Conservation (phyloP, 2,113 vertebrate genomes). For the Ptilorrhoa leucosticta region DNA sequence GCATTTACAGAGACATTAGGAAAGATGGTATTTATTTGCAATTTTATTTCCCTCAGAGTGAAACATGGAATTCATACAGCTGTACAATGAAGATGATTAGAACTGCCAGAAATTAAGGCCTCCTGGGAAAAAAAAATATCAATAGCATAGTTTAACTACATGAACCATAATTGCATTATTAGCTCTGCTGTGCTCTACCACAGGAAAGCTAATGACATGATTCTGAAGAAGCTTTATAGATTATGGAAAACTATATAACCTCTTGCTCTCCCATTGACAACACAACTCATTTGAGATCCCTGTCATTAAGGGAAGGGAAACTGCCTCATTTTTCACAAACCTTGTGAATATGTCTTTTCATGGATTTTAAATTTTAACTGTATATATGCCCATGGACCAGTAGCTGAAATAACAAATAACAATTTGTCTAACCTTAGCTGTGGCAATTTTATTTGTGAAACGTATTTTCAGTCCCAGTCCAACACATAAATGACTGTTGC, state of each 20-base stretch:
- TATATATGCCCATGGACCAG: background rate
- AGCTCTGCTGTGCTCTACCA: conserved; percentile 32
- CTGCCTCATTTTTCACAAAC: conserved; percentile 11
- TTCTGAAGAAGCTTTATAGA: conserved; percentile 55
- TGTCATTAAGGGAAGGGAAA: background rate
- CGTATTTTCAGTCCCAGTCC: background rate
- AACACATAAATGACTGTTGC: background rate
- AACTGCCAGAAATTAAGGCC: conserved; percentile 39
- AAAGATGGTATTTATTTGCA: conserved; percentile 37
- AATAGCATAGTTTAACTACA: conserved; percentile 62
- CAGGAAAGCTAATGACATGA: conserved; percentile 56
- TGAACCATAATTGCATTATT: conserved; percentile 60
- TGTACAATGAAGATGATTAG: conserved; percentile 47
- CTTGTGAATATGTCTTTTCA: background rate
- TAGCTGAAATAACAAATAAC: background rate
- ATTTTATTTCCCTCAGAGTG: conserved; percentile 33
- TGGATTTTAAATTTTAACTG: background rate
- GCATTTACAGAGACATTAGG: conserved; percentile 31
- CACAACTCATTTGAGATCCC: conserved; percentile 7
- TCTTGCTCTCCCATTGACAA: conserved; percentile 39
- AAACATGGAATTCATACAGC: conserved; percentile 25
- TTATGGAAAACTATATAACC: conserved; percentile 55
- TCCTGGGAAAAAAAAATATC: conserved; percentile 64
- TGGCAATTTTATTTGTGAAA: background rate
- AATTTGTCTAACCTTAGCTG: background rate